Base-by-base conservation (phyloP, 1,140 invertebrate species). In the Grapholita molesta region DNA sequence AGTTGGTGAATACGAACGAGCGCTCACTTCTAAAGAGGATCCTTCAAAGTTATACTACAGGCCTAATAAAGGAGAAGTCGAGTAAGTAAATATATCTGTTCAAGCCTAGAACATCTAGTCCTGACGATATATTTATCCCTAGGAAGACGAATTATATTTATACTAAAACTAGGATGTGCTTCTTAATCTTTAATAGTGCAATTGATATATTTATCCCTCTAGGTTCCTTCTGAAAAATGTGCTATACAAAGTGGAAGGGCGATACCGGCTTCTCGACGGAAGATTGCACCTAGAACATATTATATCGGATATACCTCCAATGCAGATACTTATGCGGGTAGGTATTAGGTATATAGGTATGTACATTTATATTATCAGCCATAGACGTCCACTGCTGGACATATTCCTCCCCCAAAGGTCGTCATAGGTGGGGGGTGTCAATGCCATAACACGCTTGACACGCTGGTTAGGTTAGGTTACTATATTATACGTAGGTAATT, bases 181-280 rank as follows among this genome's bases (percentile, higher is more conserved):
- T n/a, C 28, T 30, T 21, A 23, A 25, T 52, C 69, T 23, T 64
- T 52, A 30, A 32, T 18, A 66, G 6, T 61, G 15, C 68, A 32
- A 25, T 61, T 65, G 28, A 30, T 35, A 38, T 18, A 23, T 15
- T 64, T 67, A 66, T 70, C 64, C 53, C 75, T 75, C 18, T 67
- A 90, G 88, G 52, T 72, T 90, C 74, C 70, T 87, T 25, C 64
- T 90, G 38, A 84, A 79, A 70, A 75, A 87, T 35, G 88, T 84
- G 3, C 38, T 69, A 64, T 90, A 84, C 65, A 76, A 73, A 18
- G 73, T 88, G 67, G 83, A 88, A 64, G 88, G 84, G n/a, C 76
- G 82, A 6, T 83, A 84, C 15, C 76, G 82, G 9, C 25, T 90
- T 11, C 53, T 82, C 30, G 68, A 77, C 15, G 70, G 82, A n/a